Conservation (phyloP, 2,888 invertebrate genomes). For the Chirona hameri region DNA sequence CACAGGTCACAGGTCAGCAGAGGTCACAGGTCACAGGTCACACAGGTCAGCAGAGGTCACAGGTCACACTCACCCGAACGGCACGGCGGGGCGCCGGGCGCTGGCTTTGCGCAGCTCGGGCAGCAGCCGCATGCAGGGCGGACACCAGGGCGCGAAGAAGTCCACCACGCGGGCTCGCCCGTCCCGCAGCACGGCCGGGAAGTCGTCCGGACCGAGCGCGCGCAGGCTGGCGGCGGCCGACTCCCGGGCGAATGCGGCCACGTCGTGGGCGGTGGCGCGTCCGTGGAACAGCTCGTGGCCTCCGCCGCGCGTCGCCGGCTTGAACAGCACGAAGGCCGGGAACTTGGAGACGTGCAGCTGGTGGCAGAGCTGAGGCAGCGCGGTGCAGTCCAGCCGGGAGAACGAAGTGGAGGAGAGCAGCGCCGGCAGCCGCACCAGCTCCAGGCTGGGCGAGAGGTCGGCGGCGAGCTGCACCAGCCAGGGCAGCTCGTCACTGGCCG, state of each 20-base stretch:
- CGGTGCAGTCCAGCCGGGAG: slow-evolving; percentile 61
- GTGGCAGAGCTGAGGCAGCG: slow-evolving; percentile 55
- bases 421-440: slow-evolving; percentile 60
- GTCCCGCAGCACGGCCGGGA: slow-evolving; percentile 45
- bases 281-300: slow-evolving; percentile 61
- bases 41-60: too few relatives aligned
- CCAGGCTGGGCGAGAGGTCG: slow-evolving; percentile 44
- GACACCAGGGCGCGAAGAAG: slow-evolving; percentile 76
- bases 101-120: slow-evolving; percentile 66
- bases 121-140: slow-evolving; percentile 65
- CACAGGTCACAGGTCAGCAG: too few relatives aligned
- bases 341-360: slow-evolving; percentile 55
- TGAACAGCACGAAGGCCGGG: slow-evolving; percentile 70
- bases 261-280: slow-evolving; percentile 37
- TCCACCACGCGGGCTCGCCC: slow-evolving; percentile 60
- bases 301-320: slow-evolving; percentile 56
- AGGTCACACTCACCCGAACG: neutral
- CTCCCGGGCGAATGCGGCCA: slow-evolving; percentile 61
- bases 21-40: too few relatives aligned
- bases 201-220: slow-evolving; percentile 61
- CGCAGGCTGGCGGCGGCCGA: slow-evolving; percentile 58
- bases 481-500: neutral
- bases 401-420: slow-evolving; percentile 55
- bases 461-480: neutral
- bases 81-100: slow-evolving; percentile 39